phyloP scores from a whole-genome alignment of 2,113 vertebrate species.

The Motacilla alba region DNA sequence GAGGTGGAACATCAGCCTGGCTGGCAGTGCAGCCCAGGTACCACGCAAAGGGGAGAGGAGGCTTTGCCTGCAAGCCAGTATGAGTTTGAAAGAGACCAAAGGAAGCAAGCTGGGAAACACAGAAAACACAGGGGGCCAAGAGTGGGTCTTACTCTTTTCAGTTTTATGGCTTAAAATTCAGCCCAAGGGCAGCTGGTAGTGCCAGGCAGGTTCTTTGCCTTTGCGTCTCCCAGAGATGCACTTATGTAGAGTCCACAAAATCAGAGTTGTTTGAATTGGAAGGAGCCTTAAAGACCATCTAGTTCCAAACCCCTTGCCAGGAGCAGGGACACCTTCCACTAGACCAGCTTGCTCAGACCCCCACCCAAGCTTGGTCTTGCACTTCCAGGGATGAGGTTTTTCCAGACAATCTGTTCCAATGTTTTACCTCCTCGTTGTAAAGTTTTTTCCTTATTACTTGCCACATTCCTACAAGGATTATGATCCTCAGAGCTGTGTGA shows the following conservation, averaged over 20 bases:
- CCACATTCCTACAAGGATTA: neutral
- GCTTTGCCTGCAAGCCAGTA: neutral
- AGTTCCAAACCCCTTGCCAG: neutral
- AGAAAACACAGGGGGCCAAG: neutral
- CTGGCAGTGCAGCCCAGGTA: neutral
- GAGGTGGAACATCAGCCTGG: neutral
- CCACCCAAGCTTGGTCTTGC: neutral
- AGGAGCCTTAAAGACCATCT: neutral
- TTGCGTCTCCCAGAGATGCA: neutral
- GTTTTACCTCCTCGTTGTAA: neutral
- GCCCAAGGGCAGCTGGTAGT: neutral
- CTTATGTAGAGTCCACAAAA: too few species aligned
- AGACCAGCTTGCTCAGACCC: neutral
- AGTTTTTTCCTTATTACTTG: neutral
- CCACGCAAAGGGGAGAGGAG: neutral
- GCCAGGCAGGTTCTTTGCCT: neutral
- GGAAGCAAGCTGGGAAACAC: neutral
- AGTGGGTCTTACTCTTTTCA: neutral
- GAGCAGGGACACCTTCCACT: neutral
- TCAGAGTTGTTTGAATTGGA: neutral
- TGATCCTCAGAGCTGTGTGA: rapidly evolving
- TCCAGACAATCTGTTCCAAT: neutral
- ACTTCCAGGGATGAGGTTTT: neutral
- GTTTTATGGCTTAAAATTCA: neutral
- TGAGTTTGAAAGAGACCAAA: neutral